These are phyloP conservation scores for Pseudopipra pipra DNA, from an alignment of 2,113 vertebrate species.

Conservation along the genomic window DNA sequence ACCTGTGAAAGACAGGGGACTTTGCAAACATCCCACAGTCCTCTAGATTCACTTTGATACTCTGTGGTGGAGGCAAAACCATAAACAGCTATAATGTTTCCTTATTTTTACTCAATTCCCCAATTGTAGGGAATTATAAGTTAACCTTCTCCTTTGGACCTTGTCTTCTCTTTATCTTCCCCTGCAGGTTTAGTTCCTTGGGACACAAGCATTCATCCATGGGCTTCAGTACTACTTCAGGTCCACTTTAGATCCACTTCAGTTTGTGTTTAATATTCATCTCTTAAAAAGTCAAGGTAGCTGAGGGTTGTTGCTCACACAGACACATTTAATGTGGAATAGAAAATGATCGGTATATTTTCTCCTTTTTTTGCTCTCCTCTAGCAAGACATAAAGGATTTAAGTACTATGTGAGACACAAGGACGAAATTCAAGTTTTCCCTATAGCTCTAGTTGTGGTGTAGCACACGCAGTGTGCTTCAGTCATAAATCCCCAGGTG, in stretches of 20 bases:
- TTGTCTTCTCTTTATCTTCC: not conserved
- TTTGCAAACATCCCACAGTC: not conserved
- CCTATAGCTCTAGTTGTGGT: not conserved
- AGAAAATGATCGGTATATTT: not conserved
- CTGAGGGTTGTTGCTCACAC: not conserved
- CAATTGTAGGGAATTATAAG: not conserved
- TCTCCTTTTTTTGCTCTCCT: not conserved
- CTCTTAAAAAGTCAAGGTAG: not conserved
- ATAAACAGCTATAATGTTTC: not conserved
- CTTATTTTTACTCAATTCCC: not conserved
- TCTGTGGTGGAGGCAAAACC: not conserved
- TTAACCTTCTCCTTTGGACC: not conserved
- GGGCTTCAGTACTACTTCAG: not conserved
- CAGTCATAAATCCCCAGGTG: not conserved
- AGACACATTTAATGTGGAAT: not conserved
- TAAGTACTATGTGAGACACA: not conserved
- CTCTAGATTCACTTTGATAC: not conserved
- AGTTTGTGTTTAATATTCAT: not conserved
- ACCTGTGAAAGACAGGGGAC: not conserved
- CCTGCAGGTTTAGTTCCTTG: not conserved
- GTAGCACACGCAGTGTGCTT: not conserved
- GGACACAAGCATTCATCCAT: not conserved
- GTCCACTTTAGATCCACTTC: not conserved
- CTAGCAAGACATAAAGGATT: not conserved
- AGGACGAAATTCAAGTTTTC: not conserved